Evolutionary conservation across 2,888 invertebrate species (phyloP).

Genomic region (Biston betularia): DNA sequence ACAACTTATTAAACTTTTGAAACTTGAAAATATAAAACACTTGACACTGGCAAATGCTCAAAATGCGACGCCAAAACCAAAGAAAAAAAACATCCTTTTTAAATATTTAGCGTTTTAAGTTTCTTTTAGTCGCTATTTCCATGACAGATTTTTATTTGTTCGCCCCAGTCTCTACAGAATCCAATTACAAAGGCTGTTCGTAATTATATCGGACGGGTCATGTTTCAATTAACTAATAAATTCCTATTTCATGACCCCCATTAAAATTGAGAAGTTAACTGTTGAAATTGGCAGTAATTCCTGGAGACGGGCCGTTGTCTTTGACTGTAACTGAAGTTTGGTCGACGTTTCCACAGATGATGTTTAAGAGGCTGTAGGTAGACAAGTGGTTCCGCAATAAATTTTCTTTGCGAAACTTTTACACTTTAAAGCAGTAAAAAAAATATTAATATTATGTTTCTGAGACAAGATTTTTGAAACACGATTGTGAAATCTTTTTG

Average conservation of each 20-base stretch:
- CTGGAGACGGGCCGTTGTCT: slow-evolving; percentile 5
- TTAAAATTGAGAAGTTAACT: slow-evolving; percentile 22
- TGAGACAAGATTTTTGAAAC: no score
- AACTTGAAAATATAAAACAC: no score
- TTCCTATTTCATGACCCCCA: slow-evolving; percentile 39
- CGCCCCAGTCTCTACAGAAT: slow-evolving; percentile 30
- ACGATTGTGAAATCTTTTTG: no score
- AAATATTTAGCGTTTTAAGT: no score
- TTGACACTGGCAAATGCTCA: no score
- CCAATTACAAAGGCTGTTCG: slow-evolving; percentile 48
- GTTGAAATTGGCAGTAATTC: slow-evolving; percentile 14
- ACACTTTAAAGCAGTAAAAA: no score
- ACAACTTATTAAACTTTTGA: no score
- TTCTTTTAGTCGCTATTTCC: background rate
- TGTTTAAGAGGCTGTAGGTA: background rate
- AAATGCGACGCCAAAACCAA: no score
- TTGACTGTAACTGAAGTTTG: background rate
- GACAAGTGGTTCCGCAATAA: no score
- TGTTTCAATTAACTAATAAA: slow-evolving; percentile 56
- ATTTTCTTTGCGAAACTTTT: no score
- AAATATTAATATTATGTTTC: no score
- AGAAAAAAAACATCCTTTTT: no score
- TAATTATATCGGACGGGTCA: slow-evolving; percentile 46
- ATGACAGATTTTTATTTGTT: slow-evolving; percentile 4
- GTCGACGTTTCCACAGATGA: background rate